Conservation (phyloP, 2,797 vertebrate genomes). For the Vultur gryphus region DNA sequence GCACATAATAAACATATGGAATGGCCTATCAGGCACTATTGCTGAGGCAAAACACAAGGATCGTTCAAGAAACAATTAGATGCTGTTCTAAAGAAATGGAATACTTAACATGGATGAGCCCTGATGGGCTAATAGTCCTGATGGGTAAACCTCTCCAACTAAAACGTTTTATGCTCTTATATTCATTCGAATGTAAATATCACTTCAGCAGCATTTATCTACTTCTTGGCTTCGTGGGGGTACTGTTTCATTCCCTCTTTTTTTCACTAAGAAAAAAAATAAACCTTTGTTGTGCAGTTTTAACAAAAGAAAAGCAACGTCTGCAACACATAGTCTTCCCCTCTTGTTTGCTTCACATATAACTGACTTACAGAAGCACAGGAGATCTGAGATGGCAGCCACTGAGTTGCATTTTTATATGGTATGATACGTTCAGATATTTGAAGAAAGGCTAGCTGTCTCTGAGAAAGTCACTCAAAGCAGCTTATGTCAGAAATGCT, state of each 20-base stretch:
- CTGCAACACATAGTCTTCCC: neutral
- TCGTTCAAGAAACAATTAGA: conserved; percentile 72
- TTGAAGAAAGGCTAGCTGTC: neutral
- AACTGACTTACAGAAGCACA: neutral
- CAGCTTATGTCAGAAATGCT: neutral
- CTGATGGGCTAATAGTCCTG: conserved; percentile 65
- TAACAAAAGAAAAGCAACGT: neutral
- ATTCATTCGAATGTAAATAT: conserved; percentile 65
- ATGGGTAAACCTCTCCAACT: conserved; percentile 52
- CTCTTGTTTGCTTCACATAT: neutral
- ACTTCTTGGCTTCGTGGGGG: neutral
- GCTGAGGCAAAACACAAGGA: conserved; percentile 72
- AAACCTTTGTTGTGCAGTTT: neutral
- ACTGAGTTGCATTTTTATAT: neutral
- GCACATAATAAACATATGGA: conserved; percentile 76
- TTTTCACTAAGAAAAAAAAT: neutral
- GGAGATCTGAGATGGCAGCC: neutral
- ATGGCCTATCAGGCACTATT: conserved; percentile 66
- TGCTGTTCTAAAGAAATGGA: conserved; percentile 69
- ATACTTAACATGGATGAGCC: conserved; percentile 71
- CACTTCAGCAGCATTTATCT: neutral
- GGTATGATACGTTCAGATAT: neutral
- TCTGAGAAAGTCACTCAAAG: neutral
- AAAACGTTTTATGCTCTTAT: conserved; percentile 26
- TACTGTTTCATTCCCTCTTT: neutral